Percentiles rank a stretch among this genome's conserved stretches.
Conservation (phyloP, 1,140 invertebrate species). For the Calliopsis andreniformis region DNA sequence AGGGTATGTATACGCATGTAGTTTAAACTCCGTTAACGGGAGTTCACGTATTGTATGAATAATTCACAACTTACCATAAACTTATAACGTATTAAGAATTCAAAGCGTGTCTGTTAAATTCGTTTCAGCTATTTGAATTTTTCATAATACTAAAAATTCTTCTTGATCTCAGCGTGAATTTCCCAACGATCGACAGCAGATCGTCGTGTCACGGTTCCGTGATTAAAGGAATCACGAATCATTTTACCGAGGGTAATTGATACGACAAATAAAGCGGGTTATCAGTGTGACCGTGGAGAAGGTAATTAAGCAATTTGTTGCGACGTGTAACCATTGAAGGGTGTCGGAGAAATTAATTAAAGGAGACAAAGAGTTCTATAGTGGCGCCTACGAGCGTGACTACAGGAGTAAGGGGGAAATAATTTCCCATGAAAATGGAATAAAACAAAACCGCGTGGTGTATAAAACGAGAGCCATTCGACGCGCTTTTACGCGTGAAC, state of each 20-base stretch:
- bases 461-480: constrained; percentile 15
- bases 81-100: constrained; percentile 44
- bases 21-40: constrained; percentile 38
- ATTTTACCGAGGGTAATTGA: too few species aligned
- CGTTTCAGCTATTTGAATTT: constrained; percentile 28
- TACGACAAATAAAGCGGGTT: not conserved
- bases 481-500: constrained; percentile 26
- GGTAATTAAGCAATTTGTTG: too few species aligned
- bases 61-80: constrained; percentile 31
- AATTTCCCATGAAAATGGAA: constrained; percentile 2
- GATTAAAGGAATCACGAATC: too few species aligned
- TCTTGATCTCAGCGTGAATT: too few species aligned
- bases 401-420: not conserved
- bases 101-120: constrained; percentile 29
- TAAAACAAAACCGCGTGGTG: not conserved
- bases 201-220: too few species aligned
- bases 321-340: constrained; percentile 4
- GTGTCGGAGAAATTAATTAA: constrained; percentile 32
- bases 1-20: constrained; percentile 5
- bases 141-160: constrained; percentile 21
- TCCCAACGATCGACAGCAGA: too few species aligned
- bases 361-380: not conserved
- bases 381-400: not conserved
- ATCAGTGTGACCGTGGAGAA: too few species aligned
- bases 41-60: constrained; percentile 43